These are phyloP conservation scores for Neodontobutis hainanensis DNA, from an alignment of 2,113 vertebrate species.

Conservation along the genomic window DNA sequence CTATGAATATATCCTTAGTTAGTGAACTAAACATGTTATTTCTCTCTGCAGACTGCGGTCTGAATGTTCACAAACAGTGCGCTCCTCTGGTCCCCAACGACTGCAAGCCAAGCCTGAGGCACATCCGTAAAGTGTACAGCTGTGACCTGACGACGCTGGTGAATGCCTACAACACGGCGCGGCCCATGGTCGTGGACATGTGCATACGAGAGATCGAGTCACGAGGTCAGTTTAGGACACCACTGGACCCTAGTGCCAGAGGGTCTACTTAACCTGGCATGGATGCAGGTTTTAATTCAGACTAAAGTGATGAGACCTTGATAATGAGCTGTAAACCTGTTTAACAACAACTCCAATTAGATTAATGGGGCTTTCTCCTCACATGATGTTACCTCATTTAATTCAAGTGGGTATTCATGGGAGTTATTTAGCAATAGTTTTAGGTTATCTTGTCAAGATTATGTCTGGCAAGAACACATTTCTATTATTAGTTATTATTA, in stretches of 20 bases:
- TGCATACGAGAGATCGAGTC: conserved; percentile 77
- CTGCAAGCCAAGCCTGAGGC: conserved; percentile 90
- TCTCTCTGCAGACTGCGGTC: conserved; percentile 86
- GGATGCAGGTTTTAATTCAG: not conserved
- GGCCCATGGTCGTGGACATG: conserved; percentile 79
- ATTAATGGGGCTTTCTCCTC: not conserved
- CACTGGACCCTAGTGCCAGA: not conserved
- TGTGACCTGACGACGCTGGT: conserved; percentile 76
- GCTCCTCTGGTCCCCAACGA: conserved; percentile 95
- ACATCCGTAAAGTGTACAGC: conserved; percentile 75
- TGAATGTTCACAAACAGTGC: conserved; percentile 98
- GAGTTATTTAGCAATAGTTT: no score
- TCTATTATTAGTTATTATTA: no score
- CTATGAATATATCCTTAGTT: not conserved
- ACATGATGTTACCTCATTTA: not conserved
- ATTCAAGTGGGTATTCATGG: not conserved
- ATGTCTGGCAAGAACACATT: no score
- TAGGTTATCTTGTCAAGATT: no score
- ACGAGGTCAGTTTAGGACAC: conserved; percentile 57
- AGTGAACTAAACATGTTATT: conserved; percentile 10
- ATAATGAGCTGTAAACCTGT: not conserved
- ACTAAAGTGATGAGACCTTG: not conserved
- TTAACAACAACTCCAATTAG: not conserved
- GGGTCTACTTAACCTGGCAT: not conserved
- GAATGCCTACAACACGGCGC: conserved; percentile 66